Evolutionary conservation across 2,888 invertebrate species (phyloP).

Genomic region (Drosophila diplacantha): DNA sequence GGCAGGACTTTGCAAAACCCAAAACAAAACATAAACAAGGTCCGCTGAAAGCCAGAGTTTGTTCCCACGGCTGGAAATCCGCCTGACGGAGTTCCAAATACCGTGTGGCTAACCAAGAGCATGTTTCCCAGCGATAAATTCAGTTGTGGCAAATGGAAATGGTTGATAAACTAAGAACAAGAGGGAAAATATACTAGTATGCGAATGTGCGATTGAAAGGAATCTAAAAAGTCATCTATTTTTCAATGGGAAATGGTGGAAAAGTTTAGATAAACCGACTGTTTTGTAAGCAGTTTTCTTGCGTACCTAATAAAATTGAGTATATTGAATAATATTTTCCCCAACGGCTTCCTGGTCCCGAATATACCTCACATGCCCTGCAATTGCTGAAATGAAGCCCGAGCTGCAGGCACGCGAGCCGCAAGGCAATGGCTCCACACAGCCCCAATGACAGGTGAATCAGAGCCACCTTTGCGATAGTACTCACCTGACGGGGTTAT

Average conservation of each 20-base stretch:
- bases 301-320: too few relatives aligned
- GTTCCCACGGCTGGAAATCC: not conserved
- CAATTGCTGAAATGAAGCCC: slow-evolving; percentile 7
- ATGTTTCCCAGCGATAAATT: not conserved
- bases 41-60: slow-evolving; percentile 18
- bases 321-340: too few relatives aligned
- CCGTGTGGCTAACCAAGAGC: slow-evolving; percentile 8
- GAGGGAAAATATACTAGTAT: not conserved
- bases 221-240: not conserved
- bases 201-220: not conserved
- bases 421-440: slow-evolving; percentile 3
- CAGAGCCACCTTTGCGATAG: not conserved
- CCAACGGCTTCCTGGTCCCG: not conserved
- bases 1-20: slow-evolving; percentile 30
- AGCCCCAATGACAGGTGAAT: slow-evolving; percentile 11
- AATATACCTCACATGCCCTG: slow-evolving; percentile 5
- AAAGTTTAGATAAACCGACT: not conserved
- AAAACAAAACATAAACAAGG: slow-evolving; percentile 59
- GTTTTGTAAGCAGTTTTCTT: too few relatives aligned
- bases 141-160: not conserved
- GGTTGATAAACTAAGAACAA: not conserved
- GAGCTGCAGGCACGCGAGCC: slow-evolving; percentile 17
- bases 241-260: not conserved
- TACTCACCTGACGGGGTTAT: slow-evolving; percentile 85
- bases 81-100: slow-evolving; percentile 11